Conservation (phyloP, 2,113 vertebrate genomes). For the Oncorhynchus tshawytscha region DNA sequence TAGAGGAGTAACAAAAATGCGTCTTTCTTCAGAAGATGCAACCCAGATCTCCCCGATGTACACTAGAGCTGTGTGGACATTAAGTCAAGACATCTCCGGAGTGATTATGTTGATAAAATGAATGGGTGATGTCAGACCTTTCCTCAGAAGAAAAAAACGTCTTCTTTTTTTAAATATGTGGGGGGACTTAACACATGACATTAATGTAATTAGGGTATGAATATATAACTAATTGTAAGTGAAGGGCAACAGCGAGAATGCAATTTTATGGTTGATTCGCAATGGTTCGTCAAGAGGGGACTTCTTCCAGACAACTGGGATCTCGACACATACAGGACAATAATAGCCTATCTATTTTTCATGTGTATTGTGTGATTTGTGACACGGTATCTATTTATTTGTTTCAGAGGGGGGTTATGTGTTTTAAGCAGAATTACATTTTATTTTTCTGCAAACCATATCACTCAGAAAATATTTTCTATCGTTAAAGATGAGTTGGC, state of each 20-base stretch:
- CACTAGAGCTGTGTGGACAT: constrained; percentile 20
- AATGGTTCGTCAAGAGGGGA: constrained; percentile 41
- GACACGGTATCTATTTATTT: no score
- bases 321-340: neutral
- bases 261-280: constrained; percentile 62
- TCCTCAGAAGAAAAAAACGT: constrained; percentile 31
- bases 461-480: no score
- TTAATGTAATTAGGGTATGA: constrained; percentile 70
- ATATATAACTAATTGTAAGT: constrained; percentile 51
- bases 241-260: constrained; percentile 50
- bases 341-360: neutral
- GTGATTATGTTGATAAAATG: constrained; percentile 80
- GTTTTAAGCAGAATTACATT: no score
- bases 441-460: no score
- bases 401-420: no score
- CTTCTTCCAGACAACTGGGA: constrained; percentile 30
- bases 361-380: neutral
- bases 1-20: constrained; percentile 71
- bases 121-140: constrained; percentile 71
- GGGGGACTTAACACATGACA: constrained; percentile 69
- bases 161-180: constrained; percentile 48
- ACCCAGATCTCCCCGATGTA: constrained; percentile 58
- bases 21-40: constrained; percentile 68
- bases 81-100: constrained; percentile 64
- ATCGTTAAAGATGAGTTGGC: no score